Percentiles rank a stretch among this genome's conserved stretches.
phyloP scores from a whole-genome alignment of 2,113 vertebrate species.

The Columbina picui region DNA sequence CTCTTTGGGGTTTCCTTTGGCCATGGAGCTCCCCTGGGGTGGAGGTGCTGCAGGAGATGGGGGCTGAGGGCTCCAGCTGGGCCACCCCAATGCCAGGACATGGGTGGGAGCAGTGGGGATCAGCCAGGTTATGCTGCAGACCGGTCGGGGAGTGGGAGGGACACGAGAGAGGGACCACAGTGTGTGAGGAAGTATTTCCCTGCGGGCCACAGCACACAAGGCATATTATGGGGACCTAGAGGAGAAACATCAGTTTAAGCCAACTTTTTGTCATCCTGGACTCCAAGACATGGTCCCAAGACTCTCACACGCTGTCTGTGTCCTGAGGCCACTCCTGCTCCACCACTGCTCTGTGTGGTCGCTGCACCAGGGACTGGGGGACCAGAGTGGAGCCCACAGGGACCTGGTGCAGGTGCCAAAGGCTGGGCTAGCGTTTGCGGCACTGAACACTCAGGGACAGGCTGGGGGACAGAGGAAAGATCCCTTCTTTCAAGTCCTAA shows the following conservation, averaged over 20 bases:
- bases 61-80: accelerated
- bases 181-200: background rate
- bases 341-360: background rate
- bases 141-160: background rate
- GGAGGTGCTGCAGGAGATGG: background rate
- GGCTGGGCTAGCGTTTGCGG: background rate
- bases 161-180: accelerated
- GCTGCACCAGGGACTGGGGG: accelerated
- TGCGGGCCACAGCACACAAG: background rate
- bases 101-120: accelerated
- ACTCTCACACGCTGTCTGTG: background rate
- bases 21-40: accelerated
- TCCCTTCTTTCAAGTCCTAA: background rate
- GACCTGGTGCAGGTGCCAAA: background rate
- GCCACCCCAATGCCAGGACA: background rate
- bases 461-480: background rate
- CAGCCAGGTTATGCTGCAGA: background rate
- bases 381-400: accelerated
- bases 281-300: background rate
- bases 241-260: background rate
- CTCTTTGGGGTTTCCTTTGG: background rate
- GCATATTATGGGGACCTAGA: background rate
- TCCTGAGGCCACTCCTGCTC: background rate
- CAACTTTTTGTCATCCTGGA: background rate
- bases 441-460: accelerated